Conservation (phyloP, 2,113 vertebrate genomes). For the Benthochromis sp. region DNA sequence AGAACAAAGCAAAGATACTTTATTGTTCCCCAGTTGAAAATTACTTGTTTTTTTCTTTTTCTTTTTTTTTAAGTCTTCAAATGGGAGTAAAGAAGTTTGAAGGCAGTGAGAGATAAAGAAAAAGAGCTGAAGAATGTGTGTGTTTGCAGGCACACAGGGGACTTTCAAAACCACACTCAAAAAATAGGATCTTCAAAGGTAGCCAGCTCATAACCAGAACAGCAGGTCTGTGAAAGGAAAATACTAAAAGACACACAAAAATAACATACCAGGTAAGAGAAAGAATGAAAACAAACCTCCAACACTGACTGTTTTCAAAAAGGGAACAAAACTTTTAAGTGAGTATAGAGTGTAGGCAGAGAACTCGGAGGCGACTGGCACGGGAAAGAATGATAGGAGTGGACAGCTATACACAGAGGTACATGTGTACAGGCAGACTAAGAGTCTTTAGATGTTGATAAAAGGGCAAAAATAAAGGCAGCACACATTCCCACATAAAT, state of each 20-base stretch:
- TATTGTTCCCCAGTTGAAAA: not conserved
- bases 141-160: not conserved
- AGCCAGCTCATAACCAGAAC: conserved; percentile 16
- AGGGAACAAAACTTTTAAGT: not conserved
- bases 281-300: not conserved
- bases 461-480: not conserved
- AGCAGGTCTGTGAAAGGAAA: not conserved
- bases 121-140: not conserved
- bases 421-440: not conserved
- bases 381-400: not conserved
- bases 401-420: conserved; percentile 21
- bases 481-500: not conserved
- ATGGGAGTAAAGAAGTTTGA: not conserved
- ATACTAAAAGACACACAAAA: not conserved
- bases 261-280: not conserved
- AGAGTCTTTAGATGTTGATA: conserved; percentile 11
- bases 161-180: not conserved
- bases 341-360: not conserved
- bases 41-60: not conserved
- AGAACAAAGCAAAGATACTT: not conserved
- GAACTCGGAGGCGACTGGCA: not conserved
- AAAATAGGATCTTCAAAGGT: not conserved
- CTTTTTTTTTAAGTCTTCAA: not conserved
- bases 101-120: not conserved
- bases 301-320: not conserved